Base-by-base conservation (phyloP, 2,113 vertebrate genomes). In the Trochalopteron elliotii region DNA sequence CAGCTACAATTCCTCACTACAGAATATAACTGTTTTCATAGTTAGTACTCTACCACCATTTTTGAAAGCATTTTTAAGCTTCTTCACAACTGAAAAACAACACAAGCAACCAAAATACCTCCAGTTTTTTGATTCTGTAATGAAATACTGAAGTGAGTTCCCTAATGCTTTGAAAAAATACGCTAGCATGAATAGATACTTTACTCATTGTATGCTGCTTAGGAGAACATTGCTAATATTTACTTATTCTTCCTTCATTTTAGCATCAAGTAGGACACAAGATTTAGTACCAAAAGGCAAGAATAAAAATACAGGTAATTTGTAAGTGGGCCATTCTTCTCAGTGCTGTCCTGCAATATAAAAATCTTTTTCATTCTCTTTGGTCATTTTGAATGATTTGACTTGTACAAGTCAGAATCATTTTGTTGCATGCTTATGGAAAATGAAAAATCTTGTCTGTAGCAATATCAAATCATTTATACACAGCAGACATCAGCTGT, bases 401-500 rank as follows among this genome's bases (percentile, higher is more conserved):
- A 75, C 64, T 96, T 67, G 60, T 60, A 93, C 3, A 23, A 70
- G 59, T 45, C 56, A 65, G 35, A 40, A 81, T 79, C 40, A 39
- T 85, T 96, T 93, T 89, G 44, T 59, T 87, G 61, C 7, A 9
- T 28, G 71, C 83, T 96, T 94, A 90, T 2, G 23, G 74, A 96
- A 94, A 93, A 89, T 25, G 89, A 96, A 93, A 92, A 94, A 94
- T 77, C 90, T 91, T 76, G 71, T 91, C 96, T 94, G 85, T 70
- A 94, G 52, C 95, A 96, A 87, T 78, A 88, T 81, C 93, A 97
- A 85, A 95, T 97, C 86, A 95, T 96, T 97, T 93, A 97, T 72
- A 97, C 87, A 45, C 24, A 94, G 92, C 91, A 96, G 95, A 98
- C 95, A 97, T 96, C 97, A 94, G 98, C 98, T 98, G 98, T 98